Evolutionary conservation across 2,113 vertebrate genomes (phyloP), one percentile per base, ranked within the genome.

Genomic region (Isichthys henryi): DNA sequence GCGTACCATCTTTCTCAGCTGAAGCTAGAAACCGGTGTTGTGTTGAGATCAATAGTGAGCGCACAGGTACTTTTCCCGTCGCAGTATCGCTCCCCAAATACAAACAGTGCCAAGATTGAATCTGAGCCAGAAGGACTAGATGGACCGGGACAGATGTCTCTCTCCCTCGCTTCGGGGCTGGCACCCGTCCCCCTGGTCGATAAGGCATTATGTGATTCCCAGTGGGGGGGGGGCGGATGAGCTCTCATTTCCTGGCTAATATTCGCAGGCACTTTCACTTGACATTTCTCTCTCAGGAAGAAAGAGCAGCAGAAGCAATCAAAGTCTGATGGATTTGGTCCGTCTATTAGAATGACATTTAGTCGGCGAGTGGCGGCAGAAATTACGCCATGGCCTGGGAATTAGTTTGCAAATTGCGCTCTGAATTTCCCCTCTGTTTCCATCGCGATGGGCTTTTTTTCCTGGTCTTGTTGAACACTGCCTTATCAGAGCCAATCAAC

Each of bases 301-400:
- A 46, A 86, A 86, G 46, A 10, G 46, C 85, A 43, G 49, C 62
- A 70, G 52, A 89, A 88, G 48, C 80, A 88, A 90, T 70, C 58
- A 85, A 39, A 49, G 50, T 19, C 87, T 85, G 46, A 23, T 19
- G 77, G 80, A 90, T 88, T 86, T 82, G 56, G 88, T 86, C 80
- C 48, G 6, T 88, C 90, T 86, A 85, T 88, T 86, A 86, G 31
- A 11, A 27, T 90, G 90, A 90, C 90, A 90, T 90, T 90, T 88
- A 88, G 80, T 74, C n/a, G 27, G 48, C 23, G 43, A 90, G 66
- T 19, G 31, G 87, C 1, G 19, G 46, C 52, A 39, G 48, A 88
- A 77, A 86, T 70, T 43, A 66, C 48, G 27, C 39, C 43, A 46
- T 10, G 35, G 35, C 56, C 88, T 45, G 53, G 31, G 46, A 90